phyloP scores from a whole-genome alignment of 2,888 invertebrate genomes.

The Nymphalis urticae region DNA sequence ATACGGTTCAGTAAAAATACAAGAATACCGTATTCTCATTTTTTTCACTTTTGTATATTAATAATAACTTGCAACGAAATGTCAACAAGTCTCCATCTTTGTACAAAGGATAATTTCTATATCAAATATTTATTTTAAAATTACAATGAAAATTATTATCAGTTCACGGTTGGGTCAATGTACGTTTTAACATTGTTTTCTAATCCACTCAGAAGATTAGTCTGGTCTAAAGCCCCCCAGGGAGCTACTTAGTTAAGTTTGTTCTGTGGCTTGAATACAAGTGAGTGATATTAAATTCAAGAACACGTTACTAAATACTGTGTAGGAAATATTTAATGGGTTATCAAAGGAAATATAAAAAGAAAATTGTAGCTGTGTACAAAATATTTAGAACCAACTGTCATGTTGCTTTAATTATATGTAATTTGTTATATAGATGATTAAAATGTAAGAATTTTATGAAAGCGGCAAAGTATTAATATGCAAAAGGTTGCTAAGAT shows the following conservation, averaged over 20 bases:
- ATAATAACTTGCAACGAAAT: neutral
- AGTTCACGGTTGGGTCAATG: constrained; percentile 16
- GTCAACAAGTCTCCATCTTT: neutral
- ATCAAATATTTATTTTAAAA: constrained; percentile 8
- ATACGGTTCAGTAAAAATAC: no score
- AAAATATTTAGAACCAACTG: no score
- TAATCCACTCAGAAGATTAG: constrained; percentile 27
- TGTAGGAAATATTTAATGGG: neutral
- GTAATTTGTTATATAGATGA: no score
- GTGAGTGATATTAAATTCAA: constrained; percentile 23
- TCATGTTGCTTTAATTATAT: no score
- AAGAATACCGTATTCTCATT: no score
- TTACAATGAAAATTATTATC: constrained; percentile 12
- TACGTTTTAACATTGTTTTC: constrained; percentile 20
- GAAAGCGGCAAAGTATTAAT: no score
- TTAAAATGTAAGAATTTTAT: no score
- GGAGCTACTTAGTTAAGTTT: constrained; percentile 26
- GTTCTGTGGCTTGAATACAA: constrained; percentile 19
- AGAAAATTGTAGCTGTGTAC: no score
- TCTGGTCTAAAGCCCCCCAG: constrained; percentile 17
- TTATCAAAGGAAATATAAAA: neutral
- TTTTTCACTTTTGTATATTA: no score
- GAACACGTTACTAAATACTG: neutral
- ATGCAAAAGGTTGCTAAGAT: no score
- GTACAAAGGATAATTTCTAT: neutral